Evolutionary conservation across 2,113 vertebrate genomes (phyloP).

Genomic region (Odocoileus virginianus): DNA sequence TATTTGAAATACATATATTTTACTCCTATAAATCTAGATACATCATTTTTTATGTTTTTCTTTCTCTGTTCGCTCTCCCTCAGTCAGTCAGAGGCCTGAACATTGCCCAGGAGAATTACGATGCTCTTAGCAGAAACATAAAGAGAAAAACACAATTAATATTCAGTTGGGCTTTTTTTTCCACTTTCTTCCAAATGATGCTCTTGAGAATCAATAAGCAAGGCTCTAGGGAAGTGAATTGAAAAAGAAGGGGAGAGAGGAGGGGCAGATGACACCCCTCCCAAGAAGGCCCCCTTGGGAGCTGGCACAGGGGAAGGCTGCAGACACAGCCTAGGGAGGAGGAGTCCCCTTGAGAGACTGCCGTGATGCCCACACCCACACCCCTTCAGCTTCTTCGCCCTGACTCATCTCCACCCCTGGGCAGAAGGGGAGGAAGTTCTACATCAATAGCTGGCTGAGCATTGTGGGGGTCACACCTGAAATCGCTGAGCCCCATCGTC

Average conservation of each 20-base stretch:
- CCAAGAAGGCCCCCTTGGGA: neutral
- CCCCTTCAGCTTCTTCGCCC: neutral
- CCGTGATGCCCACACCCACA: neutral
- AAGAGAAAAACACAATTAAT: neutral
- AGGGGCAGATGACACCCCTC: neutral
- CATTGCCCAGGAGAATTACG: neutral
- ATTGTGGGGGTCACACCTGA: neutral
- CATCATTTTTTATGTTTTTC: neutral
- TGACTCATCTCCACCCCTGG: neutral
- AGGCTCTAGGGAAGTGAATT: neutral
- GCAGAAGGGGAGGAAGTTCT: neutral
- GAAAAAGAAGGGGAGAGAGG: neutral
- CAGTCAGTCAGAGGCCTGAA: neutral
- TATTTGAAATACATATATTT: neutral
- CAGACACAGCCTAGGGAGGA: neutral
- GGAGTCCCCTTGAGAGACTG: rapidly evolving
- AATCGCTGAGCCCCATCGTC: too few relatives aligned
- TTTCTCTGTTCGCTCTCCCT: neutral
- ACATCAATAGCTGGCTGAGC: neutral
- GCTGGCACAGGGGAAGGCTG: neutral
- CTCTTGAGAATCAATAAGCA: neutral
- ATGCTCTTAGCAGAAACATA: neutral
- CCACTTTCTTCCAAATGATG: neutral
- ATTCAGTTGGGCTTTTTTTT: neutral
- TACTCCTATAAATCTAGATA: neutral